Evolutionary conservation across 2,888 invertebrate species (phyloP).

Genomic region (Cephalotes varians): DNA sequence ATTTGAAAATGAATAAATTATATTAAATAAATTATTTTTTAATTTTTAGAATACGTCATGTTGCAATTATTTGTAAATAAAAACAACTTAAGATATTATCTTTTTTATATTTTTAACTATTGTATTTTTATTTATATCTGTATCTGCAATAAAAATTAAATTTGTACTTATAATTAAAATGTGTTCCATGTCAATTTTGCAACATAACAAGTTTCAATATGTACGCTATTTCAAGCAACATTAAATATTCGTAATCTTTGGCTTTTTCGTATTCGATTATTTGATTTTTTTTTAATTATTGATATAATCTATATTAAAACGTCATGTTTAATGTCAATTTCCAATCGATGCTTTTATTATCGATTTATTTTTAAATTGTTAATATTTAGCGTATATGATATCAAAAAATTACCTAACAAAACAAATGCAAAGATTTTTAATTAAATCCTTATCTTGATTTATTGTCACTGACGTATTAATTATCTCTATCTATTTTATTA

Average conservation of each 20-base stretch:
- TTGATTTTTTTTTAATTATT: not conserved
- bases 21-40: not conserved
- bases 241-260: not conserved
- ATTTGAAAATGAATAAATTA: not conserved
- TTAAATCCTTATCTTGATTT: slow-evolving; percentile 5
- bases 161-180: not conserved
- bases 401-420: slow-evolving; percentile 18
- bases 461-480: not conserved
- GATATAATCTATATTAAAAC: not conserved
- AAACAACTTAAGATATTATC: not conserved
- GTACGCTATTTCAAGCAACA: not conserved
- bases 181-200: not conserved
- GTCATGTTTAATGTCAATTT: not conserved
- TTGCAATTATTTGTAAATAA: not conserved
- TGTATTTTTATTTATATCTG: not conserved
- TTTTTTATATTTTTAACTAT: not conserved
- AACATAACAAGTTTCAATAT: not conserved
- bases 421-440: not conserved
- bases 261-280: not conserved
- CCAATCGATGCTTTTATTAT: slow-evolving; percentile 23
- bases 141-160: not conserved
- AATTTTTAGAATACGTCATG: not conserved
- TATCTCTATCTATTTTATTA: not conserved
- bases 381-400: slow-evolving; percentile 49
- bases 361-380: not conserved